These are phyloP conservation scores for Teleogryllus oceanicus DNA, from an alignment of 2,888 invertebrate species.

Conservation along the genomic window DNA sequence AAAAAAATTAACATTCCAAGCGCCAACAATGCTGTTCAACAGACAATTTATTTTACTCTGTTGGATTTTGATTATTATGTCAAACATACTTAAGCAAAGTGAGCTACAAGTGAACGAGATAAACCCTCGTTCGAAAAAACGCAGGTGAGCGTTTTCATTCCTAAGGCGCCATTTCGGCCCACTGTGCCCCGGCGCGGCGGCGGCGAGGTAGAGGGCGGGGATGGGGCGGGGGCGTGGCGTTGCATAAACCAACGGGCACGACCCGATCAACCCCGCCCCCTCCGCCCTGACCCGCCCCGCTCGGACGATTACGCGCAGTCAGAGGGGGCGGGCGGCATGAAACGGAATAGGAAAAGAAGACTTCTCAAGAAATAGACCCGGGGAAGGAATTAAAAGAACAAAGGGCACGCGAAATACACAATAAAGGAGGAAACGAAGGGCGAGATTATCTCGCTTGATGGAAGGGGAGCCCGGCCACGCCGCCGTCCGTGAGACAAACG, in stretches of 20 bases:
- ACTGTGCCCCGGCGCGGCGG: no score
- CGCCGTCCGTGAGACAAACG: no score
- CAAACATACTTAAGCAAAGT: no score
- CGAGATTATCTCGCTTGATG: constrained; percentile 18
- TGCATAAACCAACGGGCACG: background rate
- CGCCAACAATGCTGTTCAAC: no score
- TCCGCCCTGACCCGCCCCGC: background rate
- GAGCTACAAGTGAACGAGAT: no score
- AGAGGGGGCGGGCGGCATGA: background rate
- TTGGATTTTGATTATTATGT: no score
- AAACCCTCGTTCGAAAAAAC: no score
- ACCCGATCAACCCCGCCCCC: background rate
- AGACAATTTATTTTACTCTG: no score
- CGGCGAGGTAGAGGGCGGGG: background rate
- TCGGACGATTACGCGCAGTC: background rate
- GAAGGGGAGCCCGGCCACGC: background rate
- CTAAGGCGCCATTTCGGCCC: no score
- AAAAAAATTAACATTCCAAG: no score
- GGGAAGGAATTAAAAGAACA: constrained; percentile 7
- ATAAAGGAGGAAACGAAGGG: background rate
- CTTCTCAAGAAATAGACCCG: background rate
- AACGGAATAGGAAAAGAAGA: background rate
- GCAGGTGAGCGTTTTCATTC: no score
- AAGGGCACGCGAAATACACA: constrained; percentile 2
- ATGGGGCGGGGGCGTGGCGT: background rate